phyloP scores from a whole-genome alignment of 2,888 invertebrate genomes.

The Pandemis heparana region DNA sequence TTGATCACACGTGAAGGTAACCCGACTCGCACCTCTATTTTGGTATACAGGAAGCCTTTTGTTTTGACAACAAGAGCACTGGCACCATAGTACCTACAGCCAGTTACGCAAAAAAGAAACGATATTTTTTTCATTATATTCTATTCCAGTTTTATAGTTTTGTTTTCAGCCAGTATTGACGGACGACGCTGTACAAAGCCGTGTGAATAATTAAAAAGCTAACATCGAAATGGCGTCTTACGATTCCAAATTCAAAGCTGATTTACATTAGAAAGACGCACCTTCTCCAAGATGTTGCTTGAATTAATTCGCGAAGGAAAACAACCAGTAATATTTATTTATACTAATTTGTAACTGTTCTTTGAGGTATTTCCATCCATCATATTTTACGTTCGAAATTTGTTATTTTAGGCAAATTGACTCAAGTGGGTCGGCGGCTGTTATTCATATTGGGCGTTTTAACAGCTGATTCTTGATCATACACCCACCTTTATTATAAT shows the following conservation, averaged over 20 bases:
- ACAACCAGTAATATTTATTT: slow-evolving; percentile 4
- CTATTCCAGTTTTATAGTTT: neutral
- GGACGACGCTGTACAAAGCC: neutral
- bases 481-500: too few relatives aligned
- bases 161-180: neutral
- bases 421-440: slow-evolving; percentile 11
- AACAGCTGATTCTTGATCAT: too few relatives aligned
- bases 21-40: too few relatives aligned
- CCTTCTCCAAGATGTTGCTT: slow-evolving; percentile 7
- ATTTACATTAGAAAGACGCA: slow-evolving; percentile 9
- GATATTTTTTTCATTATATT: neutral
- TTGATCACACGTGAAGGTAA: too few relatives aligned
- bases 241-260: slow-evolving; percentile 12
- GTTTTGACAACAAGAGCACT: neutral
- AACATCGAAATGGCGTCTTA: slow-evolving; percentile 10
- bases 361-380: slow-evolving; percentile 23
- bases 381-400: slow-evolving; percentile 15
- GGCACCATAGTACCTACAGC: neutral
- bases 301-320: neutral
- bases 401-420: slow-evolving; percentile 38
- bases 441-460: neutral
- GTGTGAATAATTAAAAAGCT: slow-evolving; percentile 8
- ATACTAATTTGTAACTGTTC: slow-evolving; percentile 20
- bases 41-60: too few relatives aligned
- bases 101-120: neutral